A percentile compares a stretch with the other conserved stretches of the same genome.
Conservation (phyloP, 2,113 vertebrate genomes). For the Odocoileus hemionus region DNA sequence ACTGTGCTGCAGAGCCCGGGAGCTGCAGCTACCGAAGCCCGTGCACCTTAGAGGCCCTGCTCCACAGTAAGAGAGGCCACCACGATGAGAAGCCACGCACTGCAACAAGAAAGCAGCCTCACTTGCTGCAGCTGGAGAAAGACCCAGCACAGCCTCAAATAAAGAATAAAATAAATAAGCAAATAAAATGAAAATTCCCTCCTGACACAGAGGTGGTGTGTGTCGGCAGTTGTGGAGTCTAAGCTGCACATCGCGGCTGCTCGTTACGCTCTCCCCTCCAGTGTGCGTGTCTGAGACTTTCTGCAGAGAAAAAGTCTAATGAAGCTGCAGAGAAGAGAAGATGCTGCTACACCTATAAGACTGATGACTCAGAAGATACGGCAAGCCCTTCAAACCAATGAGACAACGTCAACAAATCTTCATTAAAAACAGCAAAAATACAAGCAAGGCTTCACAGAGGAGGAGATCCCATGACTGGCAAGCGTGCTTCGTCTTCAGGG, state of each 20-base stretch:
- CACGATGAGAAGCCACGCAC: accelerated
- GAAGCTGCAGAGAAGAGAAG: not conserved
- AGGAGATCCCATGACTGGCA: accelerated
- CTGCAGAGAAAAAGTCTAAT: no score
- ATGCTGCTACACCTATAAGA: not conserved
- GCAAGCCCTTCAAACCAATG: not conserved
- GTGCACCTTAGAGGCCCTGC: accelerated
- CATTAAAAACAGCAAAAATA: not conserved
- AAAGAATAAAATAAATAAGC: not conserved
- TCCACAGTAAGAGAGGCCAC: not conserved
- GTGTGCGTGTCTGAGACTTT: not conserved
- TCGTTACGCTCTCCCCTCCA: no score
- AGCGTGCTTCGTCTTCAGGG: accelerated
- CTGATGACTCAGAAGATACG: not conserved
- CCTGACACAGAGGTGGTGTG: not conserved
- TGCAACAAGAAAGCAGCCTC: not conserved
- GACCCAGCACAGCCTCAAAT: not conserved
- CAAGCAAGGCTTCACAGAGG: not conserved
- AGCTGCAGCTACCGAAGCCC: accelerated
- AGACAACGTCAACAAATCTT: not conserved
- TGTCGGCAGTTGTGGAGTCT: not conserved
- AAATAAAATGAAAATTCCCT: not conserved
- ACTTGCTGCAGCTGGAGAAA: not conserved
- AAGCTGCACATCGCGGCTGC: no score
- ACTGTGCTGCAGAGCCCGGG: not conserved